Base-by-base conservation (phyloP, 1,140 invertebrate genomes). In the Pseudoatta argentina region DNA sequence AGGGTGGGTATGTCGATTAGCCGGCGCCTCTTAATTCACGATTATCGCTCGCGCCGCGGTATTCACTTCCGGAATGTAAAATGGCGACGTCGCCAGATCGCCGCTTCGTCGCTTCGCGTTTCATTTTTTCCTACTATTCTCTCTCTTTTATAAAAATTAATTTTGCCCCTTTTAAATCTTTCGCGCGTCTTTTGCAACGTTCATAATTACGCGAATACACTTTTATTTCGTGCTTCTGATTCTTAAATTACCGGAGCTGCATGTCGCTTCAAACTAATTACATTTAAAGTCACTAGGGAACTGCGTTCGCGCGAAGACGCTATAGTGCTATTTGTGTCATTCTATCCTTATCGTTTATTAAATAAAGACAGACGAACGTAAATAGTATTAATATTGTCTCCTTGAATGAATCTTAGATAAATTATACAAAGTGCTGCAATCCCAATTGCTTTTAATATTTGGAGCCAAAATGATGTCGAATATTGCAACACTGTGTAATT, bases 1-100 rank as follows among this genome's bases (percentile, higher is more conserved):
- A 16, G 57, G 75, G 57, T 64, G 61, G 67, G 67, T 87, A 83
- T 81, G 87, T 87, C 90, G 86, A 91, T 91, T 91, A 88, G 88
- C 30, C 61, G 61, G 67, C 67, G 77, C 71, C 89, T 85, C 75
- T 89, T 67, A 75, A 87, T 63, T 83, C 72, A 14, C 16, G 73
- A 57, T 87, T 87, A 85, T 75, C 86, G 57, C 53, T 57, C 53
- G 39, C 48, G 53, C 48, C 51, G 59, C 82, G 82, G 61, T 64
- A 85, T 85, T 85, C 75, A 55, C 61, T 78, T 85, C 44, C 69
- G 69, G 55, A 83, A 75, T 83, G 79, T 44, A 61, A 83, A 75
- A 82, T 72, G 79, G 39, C 69, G 48, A 16, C 21, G 48, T 85
- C 44, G 34, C 24, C 39, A 66, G 66, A 81, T 81, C n/a, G 64